phyloP scores from a whole-genome alignment of 1,140 invertebrate genomes.

The Sitobion miscanthi region DNA sequence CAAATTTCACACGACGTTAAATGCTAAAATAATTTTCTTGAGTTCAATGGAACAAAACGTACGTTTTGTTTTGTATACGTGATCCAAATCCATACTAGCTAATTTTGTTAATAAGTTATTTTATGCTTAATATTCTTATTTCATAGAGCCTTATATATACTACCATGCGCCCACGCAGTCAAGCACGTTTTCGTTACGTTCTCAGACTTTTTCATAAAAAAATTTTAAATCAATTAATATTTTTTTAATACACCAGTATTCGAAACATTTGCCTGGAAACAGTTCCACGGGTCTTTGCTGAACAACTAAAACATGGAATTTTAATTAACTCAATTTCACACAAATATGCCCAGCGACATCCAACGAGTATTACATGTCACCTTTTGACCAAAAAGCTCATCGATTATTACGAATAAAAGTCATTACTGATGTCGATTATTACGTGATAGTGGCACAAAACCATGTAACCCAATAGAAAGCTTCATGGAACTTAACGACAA shows the following conservation, averaged over 20 bases:
- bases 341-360: not conserved
- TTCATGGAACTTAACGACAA: not conserved
- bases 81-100: not conserved
- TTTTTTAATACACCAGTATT: not conserved
- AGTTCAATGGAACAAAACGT: not conserved
- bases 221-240: not conserved
- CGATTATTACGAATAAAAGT: not conserved
- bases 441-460: not conserved
- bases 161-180: not conserved
- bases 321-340: not conserved
- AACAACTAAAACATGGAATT: not conserved
- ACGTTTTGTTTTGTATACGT: not conserved
- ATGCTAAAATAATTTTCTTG: not conserved
- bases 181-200: not conserved
- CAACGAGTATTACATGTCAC: not conserved
- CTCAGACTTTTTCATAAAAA: not conserved
- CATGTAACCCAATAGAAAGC: not conserved
- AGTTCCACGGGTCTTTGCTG: too few relatives aligned
- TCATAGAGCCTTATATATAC: not conserved
- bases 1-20: not conserved
- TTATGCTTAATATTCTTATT: not conserved
- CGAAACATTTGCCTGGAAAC: not conserved
- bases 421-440: not conserved
- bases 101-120: not conserved
- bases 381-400: not conserved